Percentiles rank a stretch among this genome's conserved stretches.
Conservation (phyloP, 2,113 vertebrate species). For the Planiliza haematocheilus region DNA sequence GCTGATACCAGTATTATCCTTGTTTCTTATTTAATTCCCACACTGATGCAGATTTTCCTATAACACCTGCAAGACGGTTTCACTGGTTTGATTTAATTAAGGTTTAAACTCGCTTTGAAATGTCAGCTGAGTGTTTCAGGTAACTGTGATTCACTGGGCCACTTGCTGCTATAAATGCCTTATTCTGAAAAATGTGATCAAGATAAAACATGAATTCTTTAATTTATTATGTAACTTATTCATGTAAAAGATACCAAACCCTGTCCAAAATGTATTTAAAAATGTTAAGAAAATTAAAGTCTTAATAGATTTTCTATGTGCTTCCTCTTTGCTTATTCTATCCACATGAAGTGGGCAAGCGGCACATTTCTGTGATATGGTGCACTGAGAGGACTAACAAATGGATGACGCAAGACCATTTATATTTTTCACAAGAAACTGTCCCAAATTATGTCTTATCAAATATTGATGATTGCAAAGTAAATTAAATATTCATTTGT, state of each 20-base stretch:
- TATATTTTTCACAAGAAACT: slow-evolving; percentile 37
- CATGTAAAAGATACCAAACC: slow-evolving; percentile 55
- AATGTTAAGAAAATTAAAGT: slow-evolving; percentile 82
- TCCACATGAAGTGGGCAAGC: slow-evolving; percentile 1
- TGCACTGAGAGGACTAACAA: slow-evolving; percentile 16
- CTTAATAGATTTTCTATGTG: slow-evolving; percentile 84
- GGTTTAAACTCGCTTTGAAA: slow-evolving; percentile 21
- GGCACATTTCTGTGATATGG: background rate
- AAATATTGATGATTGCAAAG: slow-evolving; percentile 62
- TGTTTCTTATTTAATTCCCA: slow-evolving; percentile 62
- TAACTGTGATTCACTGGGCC: slow-evolving; percentile 44
- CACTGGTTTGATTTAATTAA: slow-evolving; percentile 15
- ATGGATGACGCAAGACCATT: slow-evolving; percentile 20
- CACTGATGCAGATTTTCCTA: slow-evolving; percentile 50
- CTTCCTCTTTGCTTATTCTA: slow-evolving; percentile 43
- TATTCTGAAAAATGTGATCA: slow-evolving; percentile 51
- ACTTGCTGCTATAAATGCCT: slow-evolving; percentile 68
- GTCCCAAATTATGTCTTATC: slow-evolving; percentile 45
- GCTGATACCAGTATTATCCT: slow-evolving; percentile 53
- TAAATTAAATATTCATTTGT: slow-evolving; percentile 61
- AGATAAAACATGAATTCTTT: slow-evolving; percentile 60
- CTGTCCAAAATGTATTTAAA: slow-evolving; percentile 74
- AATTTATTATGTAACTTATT: slow-evolving; percentile 84
- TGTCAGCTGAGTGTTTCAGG: slow-evolving; percentile 22
- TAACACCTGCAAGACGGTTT: slow-evolving; percentile 27